A percentile compares a stretch with the other conserved stretches of the same genome.
These are phyloP conservation scores for Hippocampus mohnikei DNA, from an alignment of 2,113 vertebrate species.

Conservation along the genomic window DNA sequence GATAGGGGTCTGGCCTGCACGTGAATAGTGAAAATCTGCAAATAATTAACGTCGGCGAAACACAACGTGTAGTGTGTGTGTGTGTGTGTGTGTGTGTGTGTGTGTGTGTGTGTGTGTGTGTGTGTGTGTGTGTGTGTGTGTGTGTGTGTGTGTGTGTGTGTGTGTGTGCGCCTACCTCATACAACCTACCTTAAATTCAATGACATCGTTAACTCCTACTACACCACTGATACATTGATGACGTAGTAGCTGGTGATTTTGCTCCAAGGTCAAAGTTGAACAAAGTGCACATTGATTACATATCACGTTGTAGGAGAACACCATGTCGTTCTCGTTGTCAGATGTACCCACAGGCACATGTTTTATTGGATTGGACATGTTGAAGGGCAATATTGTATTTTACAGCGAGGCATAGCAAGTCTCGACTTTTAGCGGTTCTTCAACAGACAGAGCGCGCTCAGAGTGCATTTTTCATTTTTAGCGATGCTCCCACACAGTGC, in stretches of 20 bases:
- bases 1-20: too few species aligned
- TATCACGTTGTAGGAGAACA: slow-evolving; percentile 24
- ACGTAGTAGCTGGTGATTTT: slow-evolving; percentile 42
- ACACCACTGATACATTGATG: slow-evolving; percentile 39
- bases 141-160: too few species aligned
- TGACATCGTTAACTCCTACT: slow-evolving; percentile 27
- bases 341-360: slow-evolving; percentile 4
- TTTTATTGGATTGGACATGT: slow-evolving; percentile 27
- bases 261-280: slow-evolving; percentile 54
- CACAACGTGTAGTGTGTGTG: too few species aligned
- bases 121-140: too few species aligned
- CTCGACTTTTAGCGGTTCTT: background rate
- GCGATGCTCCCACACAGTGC: background rate
- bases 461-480: background rate
- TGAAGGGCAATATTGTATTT: slow-evolving; percentile 18
- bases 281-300: slow-evolving; percentile 49
- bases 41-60: too few species aligned
- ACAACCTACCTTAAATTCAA: background rate
- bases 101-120: too few species aligned
- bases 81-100: too few species aligned
- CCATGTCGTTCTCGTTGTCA: slow-evolving; percentile 32
- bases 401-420: background rate
- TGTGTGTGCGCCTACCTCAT: too few species aligned
- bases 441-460: background rate
- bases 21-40: too few species aligned